Evolutionary conservation across 2,888 invertebrate species (phyloP), one percentile per base, ranked within the genome.

Genomic region (Teleogryllus oceanicus): DNA sequence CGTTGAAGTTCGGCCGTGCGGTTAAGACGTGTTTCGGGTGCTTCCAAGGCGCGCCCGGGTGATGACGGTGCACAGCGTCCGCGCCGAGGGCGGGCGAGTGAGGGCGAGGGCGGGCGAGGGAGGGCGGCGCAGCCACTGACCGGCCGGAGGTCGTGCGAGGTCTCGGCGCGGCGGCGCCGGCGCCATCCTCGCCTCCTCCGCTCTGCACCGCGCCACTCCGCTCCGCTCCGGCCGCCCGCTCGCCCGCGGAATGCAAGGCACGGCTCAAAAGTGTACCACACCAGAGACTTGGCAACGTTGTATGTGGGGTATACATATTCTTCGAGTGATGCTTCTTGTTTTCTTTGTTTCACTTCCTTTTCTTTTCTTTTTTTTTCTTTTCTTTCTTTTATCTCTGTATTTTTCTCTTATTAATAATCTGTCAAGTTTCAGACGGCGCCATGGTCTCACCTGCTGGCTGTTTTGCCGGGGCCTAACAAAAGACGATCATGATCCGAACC

Each of bases 331-430:
- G 75, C 49, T 62, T 74, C 75, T 79, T 79, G 75, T 76, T 79
- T 24, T 50, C 50, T 21, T 79, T 74, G 16, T 62, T 21, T 49
- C 79, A 24, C 51, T 51, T 79, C 79, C 77, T 50, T 49, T 49
- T 24, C 37, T 16, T 49, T 24, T 24, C 16, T 24, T 49, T n/a
- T 75, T 21, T 37, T 76, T 80, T 80, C 75, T 80, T 62, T 80
- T 79, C 49, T 37, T 51, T 11, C 51, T 20, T 62, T 77, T 80
- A 62, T 78, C 74, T 49, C 74, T 18, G 50, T 76, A 49, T 78
- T 74, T 78, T 78, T 75, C 74, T 80, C 80, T 80, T 80, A 80
- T 80, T 80, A 80, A 80, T 80, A 80, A 80, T 80, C 78, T 80
- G 80, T 80, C 80, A 80, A 80, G 80, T 78, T 78, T 79, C 74